Conservation (phyloP, 2,113 vertebrate species). For the Pycnonotus jocosus region DNA sequence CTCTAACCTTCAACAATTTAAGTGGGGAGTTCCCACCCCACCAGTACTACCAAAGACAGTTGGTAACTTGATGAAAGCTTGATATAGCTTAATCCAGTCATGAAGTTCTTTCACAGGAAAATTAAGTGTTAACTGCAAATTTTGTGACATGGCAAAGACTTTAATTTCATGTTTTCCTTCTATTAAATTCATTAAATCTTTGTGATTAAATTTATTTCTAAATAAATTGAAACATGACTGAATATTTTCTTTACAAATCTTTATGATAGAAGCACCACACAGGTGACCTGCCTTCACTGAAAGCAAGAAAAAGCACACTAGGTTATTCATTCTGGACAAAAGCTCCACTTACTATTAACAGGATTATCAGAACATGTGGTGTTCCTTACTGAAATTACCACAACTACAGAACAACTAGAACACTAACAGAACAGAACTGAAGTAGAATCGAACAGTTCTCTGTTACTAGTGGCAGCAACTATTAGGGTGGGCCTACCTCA, state of each 20-base stretch:
- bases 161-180: not conserved
- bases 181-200: not conserved
- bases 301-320: not conserved
- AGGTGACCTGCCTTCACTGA: not conserved
- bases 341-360: not conserved
- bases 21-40: not conserved
- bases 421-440: not conserved
- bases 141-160: not conserved
- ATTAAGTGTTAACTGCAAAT: not conserved
- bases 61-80: not conserved
- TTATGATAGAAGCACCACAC: not conserved
- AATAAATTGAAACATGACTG: not conserved
- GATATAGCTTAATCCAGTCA: not conserved
- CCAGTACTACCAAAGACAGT: not conserved
- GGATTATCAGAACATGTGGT: not conserved
- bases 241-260: not conserved
- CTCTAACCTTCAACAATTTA: not conserved
- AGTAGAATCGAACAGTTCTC: not conserved
- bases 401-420: not conserved
- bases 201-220: not conserved
- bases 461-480: not conserved
- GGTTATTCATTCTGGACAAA: not conserved
- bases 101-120: not conserved
- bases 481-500: not conserved
- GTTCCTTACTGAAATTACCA: not conserved